phyloP scores from a whole-genome alignment of 2,797 vertebrate genomes.

The Haliaeetus albicilla region DNA sequence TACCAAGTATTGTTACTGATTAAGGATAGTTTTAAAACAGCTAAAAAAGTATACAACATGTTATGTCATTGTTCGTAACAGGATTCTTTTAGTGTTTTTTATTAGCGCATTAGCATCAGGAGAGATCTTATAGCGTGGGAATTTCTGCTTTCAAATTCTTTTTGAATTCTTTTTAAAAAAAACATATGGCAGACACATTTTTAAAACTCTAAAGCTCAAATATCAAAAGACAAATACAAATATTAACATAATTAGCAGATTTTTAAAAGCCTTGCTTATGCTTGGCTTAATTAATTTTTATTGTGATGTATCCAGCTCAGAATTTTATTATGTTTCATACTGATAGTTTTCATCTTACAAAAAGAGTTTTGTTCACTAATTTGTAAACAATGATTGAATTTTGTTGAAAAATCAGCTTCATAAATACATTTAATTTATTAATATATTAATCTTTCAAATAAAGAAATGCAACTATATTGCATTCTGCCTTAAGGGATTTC shows the following conservation, averaged over 20 bases:
- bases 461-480: neutral
- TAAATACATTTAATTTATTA: neutral
- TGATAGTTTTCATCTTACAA: neutral
- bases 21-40: neutral
- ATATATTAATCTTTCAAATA: neutral
- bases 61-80: neutral
- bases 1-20: neutral
- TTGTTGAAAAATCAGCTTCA: neutral
- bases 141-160: neutral
- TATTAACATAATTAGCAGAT: neutral
- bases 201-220: neutral
- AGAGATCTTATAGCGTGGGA: neutral
- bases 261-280: neutral
- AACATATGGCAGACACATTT: constrained; percentile 21
- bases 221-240: neutral
- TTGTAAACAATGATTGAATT: neutral
- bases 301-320: neutral
- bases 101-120: neutral
- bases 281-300: neutral
- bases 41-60: neutral
- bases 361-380: neutral
- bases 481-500: neutral
- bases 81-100: constrained; percentile 5
- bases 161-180: neutral
- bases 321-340: neutral